Percentiles rank a stretch among this genome's conserved stretches.
These are phyloP conservation scores for Acholoe squamosa DNA, from an alignment of 2,888 invertebrate genomes.

Conservation along the genomic window DNA sequence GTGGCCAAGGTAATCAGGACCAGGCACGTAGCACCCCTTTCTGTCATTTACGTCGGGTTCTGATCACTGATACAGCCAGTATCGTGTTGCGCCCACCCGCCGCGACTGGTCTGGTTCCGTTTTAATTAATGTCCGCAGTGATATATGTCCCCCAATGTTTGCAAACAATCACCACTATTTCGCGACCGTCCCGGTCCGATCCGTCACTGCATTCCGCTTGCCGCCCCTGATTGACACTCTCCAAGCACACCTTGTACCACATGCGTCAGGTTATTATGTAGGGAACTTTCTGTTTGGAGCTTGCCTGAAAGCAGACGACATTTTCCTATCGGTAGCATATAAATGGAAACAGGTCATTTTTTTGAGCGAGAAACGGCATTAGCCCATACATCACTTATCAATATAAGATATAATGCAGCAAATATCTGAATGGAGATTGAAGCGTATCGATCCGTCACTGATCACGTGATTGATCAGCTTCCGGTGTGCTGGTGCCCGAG, in stretches of 20 bases:
- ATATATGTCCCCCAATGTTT: constrained; percentile 48
- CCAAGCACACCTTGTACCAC: neutral
- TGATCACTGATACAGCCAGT: constrained; percentile 34
- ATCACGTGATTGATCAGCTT: constrained; percentile 48
- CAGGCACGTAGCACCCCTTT: neutral
- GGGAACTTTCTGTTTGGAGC: too few species aligned
- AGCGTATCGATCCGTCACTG: constrained; percentile 23
- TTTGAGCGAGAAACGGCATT: too few species aligned
- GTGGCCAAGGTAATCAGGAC: neutral
- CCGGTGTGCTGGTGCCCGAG: neutral
- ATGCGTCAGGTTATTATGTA: neutral
- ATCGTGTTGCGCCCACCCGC: constrained; percentile 26
- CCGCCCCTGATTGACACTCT: neutral
- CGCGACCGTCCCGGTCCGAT: neutral
- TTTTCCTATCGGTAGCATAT: too few species aligned
- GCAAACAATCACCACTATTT: constrained; percentile 23
- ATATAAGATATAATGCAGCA: too few species aligned
- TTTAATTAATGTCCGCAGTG: constrained; percentile 54
- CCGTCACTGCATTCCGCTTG: neutral
- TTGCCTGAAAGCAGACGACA: too few species aligned
- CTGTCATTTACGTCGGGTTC: neutral
- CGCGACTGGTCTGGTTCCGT: constrained; percentile 11
- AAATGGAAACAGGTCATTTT: too few species aligned
- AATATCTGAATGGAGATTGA: too few species aligned
- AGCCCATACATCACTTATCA: too few species aligned